A percentile compares a stretch with the other conserved stretches of the same genome.
These are phyloP conservation scores for Protomyctophum bolini DNA, from an alignment of 2,113 vertebrate species.

Conservation along the genomic window DNA sequence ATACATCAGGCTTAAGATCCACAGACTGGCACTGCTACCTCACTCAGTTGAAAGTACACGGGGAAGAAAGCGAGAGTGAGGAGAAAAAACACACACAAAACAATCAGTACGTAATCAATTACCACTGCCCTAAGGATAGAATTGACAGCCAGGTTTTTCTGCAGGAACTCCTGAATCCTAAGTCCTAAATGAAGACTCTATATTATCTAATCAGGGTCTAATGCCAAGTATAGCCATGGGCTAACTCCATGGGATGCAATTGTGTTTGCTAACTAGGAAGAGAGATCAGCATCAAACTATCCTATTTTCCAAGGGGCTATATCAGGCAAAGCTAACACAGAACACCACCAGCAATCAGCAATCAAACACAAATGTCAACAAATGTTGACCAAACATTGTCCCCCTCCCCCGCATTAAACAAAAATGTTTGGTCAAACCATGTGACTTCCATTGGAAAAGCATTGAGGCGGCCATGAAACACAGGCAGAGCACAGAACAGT, in stretches of 20 bases:
- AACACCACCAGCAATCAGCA: no score
- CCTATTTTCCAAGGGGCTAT: not conserved
- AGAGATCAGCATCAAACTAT: conserved; percentile 12
- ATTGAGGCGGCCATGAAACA: no score
- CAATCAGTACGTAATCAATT: conserved; percentile 26
- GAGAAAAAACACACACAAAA: not conserved
- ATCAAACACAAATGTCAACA: no score
- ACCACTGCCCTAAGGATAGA: conserved; percentile 27
- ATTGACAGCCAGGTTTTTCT: conserved; percentile 23
- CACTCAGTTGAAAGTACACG: not conserved
- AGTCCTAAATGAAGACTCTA: conserved; percentile 35
- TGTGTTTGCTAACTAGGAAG: conserved; percentile 14
- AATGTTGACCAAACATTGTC: no score
- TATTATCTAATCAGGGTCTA: conserved; percentile 38
- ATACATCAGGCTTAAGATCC: not conserved
- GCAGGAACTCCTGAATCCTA: conserved; percentile 1
- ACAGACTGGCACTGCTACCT: conserved; percentile 21
- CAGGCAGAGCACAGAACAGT: no score
- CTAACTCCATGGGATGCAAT: conserved; percentile 2
- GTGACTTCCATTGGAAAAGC: no score
- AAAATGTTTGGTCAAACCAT: no score
- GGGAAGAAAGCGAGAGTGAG: not conserved
- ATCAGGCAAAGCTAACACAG: not conserved
- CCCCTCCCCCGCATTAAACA: no score
- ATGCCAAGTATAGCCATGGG: conserved; percentile 19